A percentile compares a stretch with the other conserved stretches of the same genome.
phyloP scores from a whole-genome alignment of 2,113 vertebrate species.

The Lipophrys pholis region DNA sequence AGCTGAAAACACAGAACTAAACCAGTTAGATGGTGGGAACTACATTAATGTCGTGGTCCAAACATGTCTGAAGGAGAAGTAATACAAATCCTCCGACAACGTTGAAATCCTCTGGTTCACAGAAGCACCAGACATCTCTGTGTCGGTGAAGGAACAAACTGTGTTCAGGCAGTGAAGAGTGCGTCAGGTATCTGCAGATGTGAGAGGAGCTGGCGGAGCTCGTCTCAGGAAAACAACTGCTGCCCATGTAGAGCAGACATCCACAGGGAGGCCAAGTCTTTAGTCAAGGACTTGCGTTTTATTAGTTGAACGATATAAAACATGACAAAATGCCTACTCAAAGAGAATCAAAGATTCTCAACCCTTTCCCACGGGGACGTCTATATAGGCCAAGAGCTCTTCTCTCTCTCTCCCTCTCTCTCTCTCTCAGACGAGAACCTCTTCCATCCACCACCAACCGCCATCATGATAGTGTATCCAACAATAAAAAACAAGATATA shows the following conservation, averaged over 20 bases:
- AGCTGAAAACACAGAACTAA: too few species aligned
- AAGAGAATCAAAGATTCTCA: slow-evolving; percentile 79
- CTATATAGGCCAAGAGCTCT: slow-evolving; percentile 80
- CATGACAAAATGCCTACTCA: slow-evolving; percentile 83
- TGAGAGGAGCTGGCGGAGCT: slow-evolving; percentile 49
- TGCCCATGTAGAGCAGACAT: slow-evolving; percentile 72
- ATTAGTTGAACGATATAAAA: slow-evolving; percentile 84
- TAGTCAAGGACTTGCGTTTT: slow-evolving; percentile 80
- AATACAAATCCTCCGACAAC: background rate
- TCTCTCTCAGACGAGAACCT: slow-evolving; percentile 32
- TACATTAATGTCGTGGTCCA: too few species aligned
- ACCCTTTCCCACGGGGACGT: slow-evolving; percentile 72
- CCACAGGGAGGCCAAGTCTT: slow-evolving; percentile 77
- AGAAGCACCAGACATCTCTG: slow-evolving; percentile 22
- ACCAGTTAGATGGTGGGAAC: too few species aligned
- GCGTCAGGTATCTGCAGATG: slow-evolving; percentile 52
- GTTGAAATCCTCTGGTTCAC: slow-evolving; percentile 4
- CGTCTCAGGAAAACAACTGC: slow-evolving; percentile 71
- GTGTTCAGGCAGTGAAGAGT: slow-evolving; percentile 58
- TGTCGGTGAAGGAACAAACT: slow-evolving; percentile 18
- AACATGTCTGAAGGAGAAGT: background rate
- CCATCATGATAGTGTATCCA: background rate
- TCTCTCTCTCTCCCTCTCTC: slow-evolving; percentile 27
- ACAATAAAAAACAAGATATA: too few species aligned
- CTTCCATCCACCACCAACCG: slow-evolving; percentile 38